Evolutionary conservation across 2,797 vertebrate species (phyloP).

Genomic region (Ciconia nigra): DNA sequence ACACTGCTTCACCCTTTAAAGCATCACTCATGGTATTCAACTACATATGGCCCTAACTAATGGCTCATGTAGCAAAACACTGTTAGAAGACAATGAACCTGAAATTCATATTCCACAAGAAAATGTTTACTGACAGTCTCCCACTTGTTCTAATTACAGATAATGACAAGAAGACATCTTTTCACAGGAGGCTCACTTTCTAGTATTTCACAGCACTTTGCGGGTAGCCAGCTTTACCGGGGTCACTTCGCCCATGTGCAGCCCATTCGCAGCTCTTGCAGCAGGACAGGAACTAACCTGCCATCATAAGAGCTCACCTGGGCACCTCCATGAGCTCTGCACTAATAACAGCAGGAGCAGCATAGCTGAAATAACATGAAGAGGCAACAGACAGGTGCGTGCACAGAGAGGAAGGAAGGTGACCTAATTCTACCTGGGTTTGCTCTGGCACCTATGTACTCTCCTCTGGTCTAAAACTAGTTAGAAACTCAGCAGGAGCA

Average conservation of each 20-base stretch:
- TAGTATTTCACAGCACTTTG: neutral
- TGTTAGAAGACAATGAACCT: neutral
- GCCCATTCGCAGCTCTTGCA: neutral
- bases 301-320: neutral
- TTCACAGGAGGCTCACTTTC: neutral
- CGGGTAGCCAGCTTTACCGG: neutral
- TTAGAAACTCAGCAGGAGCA: neutral
- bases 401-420: slow-evolving; percentile 13
- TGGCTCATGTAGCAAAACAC: neutral
- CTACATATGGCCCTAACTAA: neutral
- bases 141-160: neutral
- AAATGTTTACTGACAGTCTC: neutral
- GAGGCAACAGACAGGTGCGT: slow-evolving; percentile 1
- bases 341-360: neutral
- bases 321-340: neutral
- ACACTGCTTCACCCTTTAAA: neutral
- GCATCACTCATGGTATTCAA: neutral
- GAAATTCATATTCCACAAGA: neutral
- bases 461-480: neutral
- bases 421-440: neutral
- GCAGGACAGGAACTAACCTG: neutral
- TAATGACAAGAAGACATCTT: neutral
- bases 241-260: neutral
- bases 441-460: neutral
- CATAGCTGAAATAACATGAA: slow-evolving; percentile 30